Base-by-base conservation (phyloP, 2,888 invertebrate genomes). In the Dinocampus coccinellae region DNA sequence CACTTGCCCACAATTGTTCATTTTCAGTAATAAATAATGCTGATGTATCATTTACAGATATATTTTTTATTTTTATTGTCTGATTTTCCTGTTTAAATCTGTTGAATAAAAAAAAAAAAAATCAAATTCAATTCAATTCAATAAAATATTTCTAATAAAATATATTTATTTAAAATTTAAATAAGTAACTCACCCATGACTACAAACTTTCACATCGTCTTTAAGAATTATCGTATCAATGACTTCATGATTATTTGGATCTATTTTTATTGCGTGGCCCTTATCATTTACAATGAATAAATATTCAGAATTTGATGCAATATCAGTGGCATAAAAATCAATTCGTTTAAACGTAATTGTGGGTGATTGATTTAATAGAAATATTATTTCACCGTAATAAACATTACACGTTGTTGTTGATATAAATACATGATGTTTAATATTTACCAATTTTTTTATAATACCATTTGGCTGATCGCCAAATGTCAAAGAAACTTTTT, bases 1-100 rank as follows among this genome's bases (percentile, higher is more conserved):
- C 93, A 53, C 90, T 91, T 0, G 92, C 93, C 93, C 93, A 93
- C 1, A 93, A 88, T 78, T 93, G 91, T 11, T 92, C 92, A 85
- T 89, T 90, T 78, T 91, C 92, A 58, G 92, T 92, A 13, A 93
- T 90, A 82, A 91, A 93, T 9, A 93, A 88, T 79, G 90, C 89
- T 10, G 92, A 91, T 84, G 90, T 91, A 79, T 91, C 90, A 80
- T 90, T 92, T 29, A 91, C 90, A 13, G 91, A 90, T 75, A 93
- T 89, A 81, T 90, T 90, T 75, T 90, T 90, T 67, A 93, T 91
- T 85, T 90, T 92, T 64, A 91, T 89, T 84, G 90, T 90, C 78
- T 89, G 90, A 81, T 89, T 90, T 67, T 91, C 90, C 79, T 91
- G 91, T 80, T 90, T 91, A 82, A 91, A 92, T 22, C 86, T 86